These are phyloP conservation scores for Cheumatopsyche charites DNA, from an alignment of 1,140 invertebrate species.

Conservation along the genomic window DNA sequence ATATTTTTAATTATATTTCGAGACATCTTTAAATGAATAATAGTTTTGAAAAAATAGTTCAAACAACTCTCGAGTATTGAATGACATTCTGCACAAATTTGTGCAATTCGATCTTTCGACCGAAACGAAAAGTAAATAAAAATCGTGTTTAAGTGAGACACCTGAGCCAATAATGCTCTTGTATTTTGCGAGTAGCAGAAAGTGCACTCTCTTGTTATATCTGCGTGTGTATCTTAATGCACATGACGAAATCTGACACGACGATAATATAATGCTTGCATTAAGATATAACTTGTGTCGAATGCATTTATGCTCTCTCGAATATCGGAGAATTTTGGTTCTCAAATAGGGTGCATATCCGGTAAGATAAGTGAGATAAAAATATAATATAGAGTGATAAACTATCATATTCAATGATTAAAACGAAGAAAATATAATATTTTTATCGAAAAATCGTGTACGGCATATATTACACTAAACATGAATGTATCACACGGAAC, in stretches of 20 bases:
- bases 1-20: no score
- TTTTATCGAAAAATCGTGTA: no score
- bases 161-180: conserved; percentile 33
- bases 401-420: conserved; percentile 19
- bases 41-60: no score
- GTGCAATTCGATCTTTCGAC: not conserved
- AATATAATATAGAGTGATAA: not conserved
- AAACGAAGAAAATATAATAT: no score
- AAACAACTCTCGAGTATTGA: no score
- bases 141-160: conserved; percentile 2
- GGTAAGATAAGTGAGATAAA: not conserved
- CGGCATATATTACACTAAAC: no score
- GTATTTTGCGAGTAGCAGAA: conserved; percentile 3
- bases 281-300: conserved; percentile 18
- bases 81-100: not conserved
- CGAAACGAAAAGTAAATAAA: not conserved
- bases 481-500: no score
- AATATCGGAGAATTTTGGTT: not conserved
- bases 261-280: conserved; percentile 20
- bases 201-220: conserved; percentile 28
- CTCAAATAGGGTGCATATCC: no score
- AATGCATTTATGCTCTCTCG: not conserved
- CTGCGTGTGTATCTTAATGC: conserved; percentile 27
- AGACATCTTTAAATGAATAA: no score
- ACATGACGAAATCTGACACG: conserved; percentile 25